Evolutionary conservation across 2,797 vertebrate species (phyloP).

Genomic region (Sebastolobus alascanus): DNA sequence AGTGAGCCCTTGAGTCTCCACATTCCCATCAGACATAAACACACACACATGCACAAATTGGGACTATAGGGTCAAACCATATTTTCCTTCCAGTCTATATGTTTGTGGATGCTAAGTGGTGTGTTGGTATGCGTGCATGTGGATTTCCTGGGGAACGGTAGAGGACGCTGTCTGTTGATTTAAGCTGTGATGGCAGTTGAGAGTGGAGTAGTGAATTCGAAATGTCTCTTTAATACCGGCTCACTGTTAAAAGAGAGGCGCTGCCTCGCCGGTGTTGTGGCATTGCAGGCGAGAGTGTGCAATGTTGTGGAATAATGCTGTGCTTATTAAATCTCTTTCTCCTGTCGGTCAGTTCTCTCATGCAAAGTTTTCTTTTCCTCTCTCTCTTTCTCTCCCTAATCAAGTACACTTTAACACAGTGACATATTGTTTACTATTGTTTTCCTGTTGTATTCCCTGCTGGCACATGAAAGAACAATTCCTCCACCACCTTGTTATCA

Average conservation of each 20-base stretch:
- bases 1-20: not conserved
- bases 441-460: constrained; percentile 23
- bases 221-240: constrained; percentile 46
- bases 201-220: constrained; percentile 41
- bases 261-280: constrained; percentile 43
- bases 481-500: not conserved
- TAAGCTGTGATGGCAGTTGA: constrained; percentile 22
- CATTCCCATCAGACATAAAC: not conserved
- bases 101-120: constrained; percentile 10
- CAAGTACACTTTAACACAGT: constrained; percentile 29
- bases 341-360: constrained; percentile 36
- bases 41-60: not conserved
- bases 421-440: constrained; percentile 21
- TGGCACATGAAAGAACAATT: constrained; percentile 20
- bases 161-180: constrained; percentile 66
- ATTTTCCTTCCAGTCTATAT: not conserved
- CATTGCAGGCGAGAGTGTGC: constrained; percentile 45
- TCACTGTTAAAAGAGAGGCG: constrained; percentile 42
- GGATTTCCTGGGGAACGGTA: constrained; percentile 40
- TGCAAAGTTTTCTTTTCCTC: constrained; percentile 25
- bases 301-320: constrained; percentile 60
- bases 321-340: constrained; percentile 47
- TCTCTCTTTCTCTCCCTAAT: constrained; percentile 19
- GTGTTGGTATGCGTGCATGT: constrained; percentile 4
- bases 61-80: not conserved